A percentile compares a stretch with the other conserved stretches of the same genome.
Evolutionary conservation across 2,113 vertebrate genomes (phyloP).

Genomic region (human): DNA sequence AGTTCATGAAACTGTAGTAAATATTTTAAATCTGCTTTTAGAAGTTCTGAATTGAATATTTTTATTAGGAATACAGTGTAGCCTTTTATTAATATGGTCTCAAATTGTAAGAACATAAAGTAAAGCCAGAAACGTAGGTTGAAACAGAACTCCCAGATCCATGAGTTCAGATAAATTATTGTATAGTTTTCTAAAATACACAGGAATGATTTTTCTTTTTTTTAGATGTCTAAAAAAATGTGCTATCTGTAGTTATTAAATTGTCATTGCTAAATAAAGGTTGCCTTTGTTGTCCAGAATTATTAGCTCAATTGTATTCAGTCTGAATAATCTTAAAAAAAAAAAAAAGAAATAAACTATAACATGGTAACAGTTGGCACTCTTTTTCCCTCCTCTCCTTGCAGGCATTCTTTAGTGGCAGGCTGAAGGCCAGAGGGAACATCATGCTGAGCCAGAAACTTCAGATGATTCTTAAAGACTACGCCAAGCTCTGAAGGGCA

Average conservation of each 20-base stretch:
- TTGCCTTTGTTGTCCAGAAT: neutral
- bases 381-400: neutral
- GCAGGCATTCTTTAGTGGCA: constrained; percentile 95
- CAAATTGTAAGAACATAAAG: constrained; percentile 1
- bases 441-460: constrained; percentile 96
- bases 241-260: neutral
- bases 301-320: neutral
- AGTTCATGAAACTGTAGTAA: neutral
- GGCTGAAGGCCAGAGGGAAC: constrained; percentile 94
- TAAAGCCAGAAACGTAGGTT: neutral
- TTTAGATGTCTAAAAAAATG: neutral
- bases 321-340: neutral
- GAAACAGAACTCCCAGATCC: neutral
- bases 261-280: neutral
- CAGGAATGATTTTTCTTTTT: neutral
- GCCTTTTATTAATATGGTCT: neutral
- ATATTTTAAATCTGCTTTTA: constrained; percentile 2
- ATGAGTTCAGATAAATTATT: constrained; percentile 17
- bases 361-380: neutral
- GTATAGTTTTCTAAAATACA: neutral
- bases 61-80: neutral
- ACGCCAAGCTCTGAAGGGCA: constrained; percentile 92
- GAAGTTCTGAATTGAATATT: neutral
- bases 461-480: constrained; percentile 93
- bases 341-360: neutral